A percentile compares a stretch with the other conserved stretches of the same genome.
Conservation (phyloP, 2,888 invertebrate genomes). For the Craniophora ligustri region DNA sequence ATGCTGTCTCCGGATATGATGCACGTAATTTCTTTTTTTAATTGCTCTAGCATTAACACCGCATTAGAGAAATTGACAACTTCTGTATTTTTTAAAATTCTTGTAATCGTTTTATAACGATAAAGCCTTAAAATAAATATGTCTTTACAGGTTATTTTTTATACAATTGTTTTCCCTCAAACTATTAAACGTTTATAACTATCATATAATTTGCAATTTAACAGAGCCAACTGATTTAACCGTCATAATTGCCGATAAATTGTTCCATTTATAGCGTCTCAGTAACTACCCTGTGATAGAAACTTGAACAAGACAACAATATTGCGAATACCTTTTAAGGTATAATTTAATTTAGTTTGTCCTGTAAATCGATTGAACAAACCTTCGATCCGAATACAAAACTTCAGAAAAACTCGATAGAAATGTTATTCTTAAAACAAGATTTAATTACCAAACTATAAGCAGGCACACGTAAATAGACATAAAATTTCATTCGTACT, state of each 20-base stretch:
- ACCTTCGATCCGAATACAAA: too few species aligned
- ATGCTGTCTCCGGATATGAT: too few species aligned
- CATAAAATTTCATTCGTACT: slow-evolving; percentile 66
- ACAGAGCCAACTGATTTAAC: background rate
- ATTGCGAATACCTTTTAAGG: background rate
- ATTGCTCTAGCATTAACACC: too few species aligned
- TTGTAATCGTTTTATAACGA: too few species aligned
- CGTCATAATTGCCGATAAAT: background rate
- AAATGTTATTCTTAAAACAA: slow-evolving; percentile 35
- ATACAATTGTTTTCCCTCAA: background rate
- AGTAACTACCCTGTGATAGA: background rate
- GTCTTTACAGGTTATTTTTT: background rate
- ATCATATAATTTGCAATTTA: too few species aligned
- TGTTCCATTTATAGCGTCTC: slow-evolving; percentile 7
- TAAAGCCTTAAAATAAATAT: too few species aligned
- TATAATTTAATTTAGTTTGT: background rate
- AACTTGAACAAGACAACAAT: background rate
- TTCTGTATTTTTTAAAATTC: background rate
- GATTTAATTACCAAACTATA: slow-evolving; percentile 56
- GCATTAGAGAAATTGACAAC: too few species aligned
- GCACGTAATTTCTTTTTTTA: too few species aligned
- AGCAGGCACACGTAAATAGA: slow-evolving; percentile 70
- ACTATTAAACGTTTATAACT: too few species aligned
- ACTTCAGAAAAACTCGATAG: slow-evolving; percentile 4
- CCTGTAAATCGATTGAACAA: background rate